phyloP scores from a whole-genome alignment of 2,113 vertebrate species.

The Channa maculata region DNA sequence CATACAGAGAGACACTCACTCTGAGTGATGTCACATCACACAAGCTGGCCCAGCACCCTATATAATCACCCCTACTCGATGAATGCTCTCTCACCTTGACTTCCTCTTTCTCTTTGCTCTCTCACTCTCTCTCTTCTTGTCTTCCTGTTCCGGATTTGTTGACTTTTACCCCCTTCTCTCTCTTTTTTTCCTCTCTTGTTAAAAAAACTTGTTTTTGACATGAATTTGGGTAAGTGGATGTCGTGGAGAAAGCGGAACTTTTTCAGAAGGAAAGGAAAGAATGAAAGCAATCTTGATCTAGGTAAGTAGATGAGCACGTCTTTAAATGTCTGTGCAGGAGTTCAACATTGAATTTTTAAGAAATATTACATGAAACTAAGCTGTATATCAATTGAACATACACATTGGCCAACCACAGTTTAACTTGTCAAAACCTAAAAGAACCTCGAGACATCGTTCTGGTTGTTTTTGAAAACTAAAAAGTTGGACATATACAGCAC shows the following conservation, averaged over 20 bases:
- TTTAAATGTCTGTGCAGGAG: not conserved
- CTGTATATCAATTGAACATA: not conserved
- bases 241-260: constrained; percentile 75
- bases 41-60: constrained; percentile 23
- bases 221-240: constrained; percentile 82
- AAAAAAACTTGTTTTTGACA: constrained; percentile 27
- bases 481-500: not conserved
- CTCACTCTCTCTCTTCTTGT: constrained; percentile 15
- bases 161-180: constrained; percentile 29
- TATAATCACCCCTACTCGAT: constrained; percentile 42
- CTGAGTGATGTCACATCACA: constrained; percentile 39
- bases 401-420: not conserved
- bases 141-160: constrained; percentile 73
- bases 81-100: constrained; percentile 54
- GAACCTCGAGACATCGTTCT: not conserved
- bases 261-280: constrained; percentile 73
- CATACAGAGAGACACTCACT: not conserved
- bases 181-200: not conserved
- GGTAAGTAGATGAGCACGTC: constrained; percentile 65
- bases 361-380: not conserved
- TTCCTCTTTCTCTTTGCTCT: constrained; percentile 68
- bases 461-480: not conserved
- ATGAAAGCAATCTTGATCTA: constrained; percentile 40
- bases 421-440: not conserved
- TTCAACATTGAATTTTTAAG: not conserved